These are phyloP conservation scores for Listronotus bonariensis DNA, from an alignment of 1,140 invertebrate species.

Conservation along the genomic window DNA sequence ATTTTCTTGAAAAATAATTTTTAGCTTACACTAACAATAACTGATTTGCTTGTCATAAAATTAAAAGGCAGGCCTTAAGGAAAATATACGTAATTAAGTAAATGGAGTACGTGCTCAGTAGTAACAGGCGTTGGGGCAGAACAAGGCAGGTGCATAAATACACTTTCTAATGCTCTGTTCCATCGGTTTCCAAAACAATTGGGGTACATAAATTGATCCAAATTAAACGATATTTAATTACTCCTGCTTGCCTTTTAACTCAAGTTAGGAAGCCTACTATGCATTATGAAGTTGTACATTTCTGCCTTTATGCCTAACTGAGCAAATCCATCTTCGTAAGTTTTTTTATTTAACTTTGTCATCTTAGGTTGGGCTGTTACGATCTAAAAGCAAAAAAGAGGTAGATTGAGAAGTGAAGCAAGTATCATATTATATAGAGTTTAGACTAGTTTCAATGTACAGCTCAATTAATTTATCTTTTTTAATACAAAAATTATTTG, in stretches of 20 bases:
- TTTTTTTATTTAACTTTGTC: too few species aligned
- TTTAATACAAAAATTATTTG: too few species aligned
- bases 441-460: too few species aligned
- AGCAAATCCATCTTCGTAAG: too few species aligned
- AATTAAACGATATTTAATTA: slow-evolving; percentile 55
- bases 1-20: neutral
- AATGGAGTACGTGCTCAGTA: slow-evolving; percentile 25
- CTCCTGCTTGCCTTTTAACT: slow-evolving; percentile 41
- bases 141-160: slow-evolving; percentile 47
- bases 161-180: slow-evolving; percentile 34
- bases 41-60: neutral
- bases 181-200: slow-evolving; percentile 39
- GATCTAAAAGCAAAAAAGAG: too few species aligned
- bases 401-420: too few species aligned
- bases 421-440: too few species aligned
- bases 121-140: slow-evolving; percentile 1
- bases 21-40: neutral
- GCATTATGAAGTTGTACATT: neutral
- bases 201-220: slow-evolving; percentile 51
- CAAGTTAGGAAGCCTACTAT: slow-evolving; percentile 25
- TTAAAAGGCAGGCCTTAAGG: neutral
- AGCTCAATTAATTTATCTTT: too few species aligned
- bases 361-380: too few species aligned
- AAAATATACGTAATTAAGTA: slow-evolving; percentile 12
- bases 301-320: too few species aligned